Conservation (phyloP, 2,113 vertebrate species). For the Beaufortia kweichowensis region DNA sequence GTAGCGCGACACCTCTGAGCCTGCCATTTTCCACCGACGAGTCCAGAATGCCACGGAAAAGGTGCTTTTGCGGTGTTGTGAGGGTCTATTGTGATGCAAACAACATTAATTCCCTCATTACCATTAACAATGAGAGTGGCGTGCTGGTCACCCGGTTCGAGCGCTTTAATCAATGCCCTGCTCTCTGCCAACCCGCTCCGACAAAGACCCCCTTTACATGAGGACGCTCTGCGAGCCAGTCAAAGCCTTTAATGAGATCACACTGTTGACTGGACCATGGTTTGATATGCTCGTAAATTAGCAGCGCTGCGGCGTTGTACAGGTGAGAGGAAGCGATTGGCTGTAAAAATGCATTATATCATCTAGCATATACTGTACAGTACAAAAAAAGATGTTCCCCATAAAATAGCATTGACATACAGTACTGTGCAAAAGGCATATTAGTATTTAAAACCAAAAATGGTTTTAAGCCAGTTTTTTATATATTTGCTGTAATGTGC, state of each 20-base stretch:
- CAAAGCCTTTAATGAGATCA: constrained; percentile 52
- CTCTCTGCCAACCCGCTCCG: constrained; percentile 48
- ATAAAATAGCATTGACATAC: too few relatives aligned
- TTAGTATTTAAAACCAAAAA: too few relatives aligned
- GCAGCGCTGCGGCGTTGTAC: neutral
- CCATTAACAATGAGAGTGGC: constrained; percentile 58
- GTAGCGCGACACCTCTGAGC: constrained; percentile 42
- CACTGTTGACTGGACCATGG: constrained; percentile 44
- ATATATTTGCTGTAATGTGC: too few relatives aligned
- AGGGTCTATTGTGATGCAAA: constrained; percentile 60
- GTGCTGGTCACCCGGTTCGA: constrained; percentile 49
- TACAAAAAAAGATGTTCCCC: too few relatives aligned
- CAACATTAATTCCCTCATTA: constrained; percentile 62
- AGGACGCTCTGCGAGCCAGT: constrained; percentile 36
- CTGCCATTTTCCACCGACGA: constrained; percentile 38
- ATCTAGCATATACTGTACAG: too few relatives aligned
- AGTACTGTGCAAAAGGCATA: too few relatives aligned
- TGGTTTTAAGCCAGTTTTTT: too few relatives aligned
- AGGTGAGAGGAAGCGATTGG: constrained; percentile 21
- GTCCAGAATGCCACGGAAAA: constrained; percentile 43
- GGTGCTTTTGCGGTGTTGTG: constrained; percentile 38
- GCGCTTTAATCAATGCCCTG: constrained; percentile 58
- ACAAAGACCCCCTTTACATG: constrained; percentile 36
- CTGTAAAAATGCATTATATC: neutral
- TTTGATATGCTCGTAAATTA: constrained; percentile 45